Base-by-base conservation (phyloP, 2,797 vertebrate genomes). In the Coilia nasus region DNA sequence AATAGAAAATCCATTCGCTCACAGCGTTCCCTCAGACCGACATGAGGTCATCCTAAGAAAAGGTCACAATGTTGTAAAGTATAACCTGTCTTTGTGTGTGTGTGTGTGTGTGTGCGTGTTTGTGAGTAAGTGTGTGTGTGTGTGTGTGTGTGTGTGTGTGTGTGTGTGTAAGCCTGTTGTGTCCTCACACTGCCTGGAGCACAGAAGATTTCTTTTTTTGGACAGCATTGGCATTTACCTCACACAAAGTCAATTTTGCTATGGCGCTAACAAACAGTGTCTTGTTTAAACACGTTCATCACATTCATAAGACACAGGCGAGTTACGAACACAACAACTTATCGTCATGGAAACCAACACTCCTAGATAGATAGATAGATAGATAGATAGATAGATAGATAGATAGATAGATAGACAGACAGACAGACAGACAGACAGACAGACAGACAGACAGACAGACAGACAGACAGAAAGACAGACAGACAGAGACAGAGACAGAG, bases 201-300 rank as follows among this genome's bases (percentile, higher is more conserved):
- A 41, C 31, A 17, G 31, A 19, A 19, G 15, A 31, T 0, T 41
- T 41, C 2, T 54, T 54, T 3, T 44, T 71, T 21, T 44, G 71
- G 6, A 44, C 71, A 44, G 71, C 31, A 31, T 78, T 44, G 71
- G 31, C 71, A 78, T 78, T 78, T 78, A 44, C 71, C 19, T 78
- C 35, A 78, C 5, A 44, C 15, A 78, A 78, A 21, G 17, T 78
- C 35, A 78, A 10, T 78, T 19, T 6, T 1, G 11, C 35, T 41
- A 41, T 44, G 31, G 14, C 19, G 15, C 17, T 9, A 25, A 15
- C 6, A 78, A 44, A 78, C 67, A 75, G 67, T 35, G 31, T 11
- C 41, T 44, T 78, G 71, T 41, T 78, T 9, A 78, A 44, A 78
- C 71, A 78, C 21, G 35, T 44, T 17, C 35, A 78, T 78, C 31